Base-by-base conservation (phyloP, 2,888 invertebrate genomes). In the Terebella lapidaria region DNA sequence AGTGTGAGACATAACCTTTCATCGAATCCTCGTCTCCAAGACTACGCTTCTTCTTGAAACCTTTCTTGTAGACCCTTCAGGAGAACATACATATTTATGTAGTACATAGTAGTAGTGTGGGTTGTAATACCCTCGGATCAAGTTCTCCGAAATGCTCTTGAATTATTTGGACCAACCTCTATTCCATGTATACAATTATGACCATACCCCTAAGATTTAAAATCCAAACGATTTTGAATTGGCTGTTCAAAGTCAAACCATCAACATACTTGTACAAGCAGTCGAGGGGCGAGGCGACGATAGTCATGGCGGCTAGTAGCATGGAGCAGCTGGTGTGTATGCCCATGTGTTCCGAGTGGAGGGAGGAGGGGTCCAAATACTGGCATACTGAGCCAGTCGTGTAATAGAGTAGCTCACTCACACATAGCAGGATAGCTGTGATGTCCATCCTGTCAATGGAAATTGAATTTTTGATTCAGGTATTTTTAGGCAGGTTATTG, bases 311-410 rank as follows among this genome's bases (percentile, higher is more conserved):
- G 18, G 75, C 69, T 63, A 78, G 62, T 10, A 78, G 70, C 28
- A 69, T 72, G 30, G 70, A 71, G 62, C 76, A 76, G 26, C 71
- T 66, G 65, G 76, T 77, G 67, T 79, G 78, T 57, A 78, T 72
- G 61, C 67, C 67, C 66, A 73, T 74, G 58, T 73, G 71, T 5
- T 60, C 52, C 53, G 64, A 54, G 65, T 76, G 72, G 27, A 69
- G 67, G 51, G 71, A 68, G 18, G 73, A 69, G 1, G 72, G 72
- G 56, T 75, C 74, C 52, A 77, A 66, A 55, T 69, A 69, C 61
- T 70, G 65, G n/a, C 71, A 69, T 22, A 72, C 58, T 3, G 71
- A 69, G 58, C 65, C 67, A 66, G 73, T 71, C 27, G 69, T 63
- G 15, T 64, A 62, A 54, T 68, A 70, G 35, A 77, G 64, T 61